A percentile compares a stretch with the other conserved stretches of the same genome.
These are phyloP conservation scores for Sicus ferrugineus DNA, from an alignment of 2,888 invertebrate species.

Conservation along the genomic window DNA sequence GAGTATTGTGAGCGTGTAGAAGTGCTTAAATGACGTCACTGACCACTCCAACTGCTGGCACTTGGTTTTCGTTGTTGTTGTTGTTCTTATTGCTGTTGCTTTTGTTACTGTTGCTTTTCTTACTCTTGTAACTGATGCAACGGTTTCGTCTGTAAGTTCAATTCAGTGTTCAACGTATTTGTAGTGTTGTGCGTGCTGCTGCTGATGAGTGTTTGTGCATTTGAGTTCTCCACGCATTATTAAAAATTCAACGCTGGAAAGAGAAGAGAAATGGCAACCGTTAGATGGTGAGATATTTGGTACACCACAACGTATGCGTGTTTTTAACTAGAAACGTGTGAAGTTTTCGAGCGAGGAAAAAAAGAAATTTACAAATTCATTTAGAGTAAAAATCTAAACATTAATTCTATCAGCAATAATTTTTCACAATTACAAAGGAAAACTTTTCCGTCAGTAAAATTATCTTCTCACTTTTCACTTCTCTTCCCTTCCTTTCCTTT, in stretches of 20 bases:
- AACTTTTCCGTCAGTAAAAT: too few relatives aligned
- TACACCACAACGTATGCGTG: not conserved
- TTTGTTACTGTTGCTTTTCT: not conserved
- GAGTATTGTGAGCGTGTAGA: not conserved
- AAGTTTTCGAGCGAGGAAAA: too few relatives aligned
- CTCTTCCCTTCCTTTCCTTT: too few relatives aligned
- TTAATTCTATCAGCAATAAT: too few relatives aligned
- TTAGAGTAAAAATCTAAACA: too few relatives aligned
- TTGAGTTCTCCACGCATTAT: not conserved
- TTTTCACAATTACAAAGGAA: too few relatives aligned
- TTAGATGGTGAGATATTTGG: not conserved
- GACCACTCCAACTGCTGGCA: not conserved
- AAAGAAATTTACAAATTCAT: too few relatives aligned
- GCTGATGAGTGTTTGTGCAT: not conserved
- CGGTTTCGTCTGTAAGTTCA: not conserved
- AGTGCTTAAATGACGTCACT: constrained; percentile 1
- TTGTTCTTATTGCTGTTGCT: not conserved
- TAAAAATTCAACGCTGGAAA: not conserved
- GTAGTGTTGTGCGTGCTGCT: not conserved
- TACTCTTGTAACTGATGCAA: not conserved
- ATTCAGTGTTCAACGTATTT: not conserved
- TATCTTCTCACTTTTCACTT: too few relatives aligned
- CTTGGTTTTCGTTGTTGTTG: not conserved
- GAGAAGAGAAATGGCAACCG: not conserved
- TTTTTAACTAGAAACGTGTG: not conserved